These are phyloP conservation scores for Accipiter virgatus DNA, from an alignment of 2,113 vertebrate species.

Conservation along the genomic window DNA sequence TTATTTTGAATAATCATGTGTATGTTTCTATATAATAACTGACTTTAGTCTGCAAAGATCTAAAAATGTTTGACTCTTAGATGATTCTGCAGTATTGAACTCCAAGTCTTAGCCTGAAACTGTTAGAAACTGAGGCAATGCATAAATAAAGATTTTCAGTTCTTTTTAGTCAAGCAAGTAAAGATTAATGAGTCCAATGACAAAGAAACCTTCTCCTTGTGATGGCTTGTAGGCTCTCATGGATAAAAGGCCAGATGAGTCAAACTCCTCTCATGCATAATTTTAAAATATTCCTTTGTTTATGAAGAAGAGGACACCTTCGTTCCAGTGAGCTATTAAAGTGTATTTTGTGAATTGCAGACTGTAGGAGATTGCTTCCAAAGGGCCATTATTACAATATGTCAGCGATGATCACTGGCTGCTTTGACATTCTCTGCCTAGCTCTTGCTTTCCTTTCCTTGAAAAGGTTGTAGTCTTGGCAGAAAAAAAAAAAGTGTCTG, in stretches of 20 bases:
- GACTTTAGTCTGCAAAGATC: not conserved
- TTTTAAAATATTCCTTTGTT: not conserved
- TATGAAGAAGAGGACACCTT: not conserved
- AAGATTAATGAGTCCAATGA: not conserved
- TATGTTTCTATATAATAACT: not conserved
- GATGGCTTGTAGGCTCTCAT: not conserved
- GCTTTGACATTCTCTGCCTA: not conserved
- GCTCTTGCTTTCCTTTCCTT: not conserved
- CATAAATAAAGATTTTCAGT: fast-evolving
- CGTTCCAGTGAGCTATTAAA: not conserved
- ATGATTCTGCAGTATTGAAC: not conserved
- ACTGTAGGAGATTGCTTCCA: not conserved
- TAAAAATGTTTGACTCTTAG: not conserved
- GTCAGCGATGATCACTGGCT: not conserved
- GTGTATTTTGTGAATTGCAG: not conserved
- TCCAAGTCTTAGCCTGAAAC: not conserved
- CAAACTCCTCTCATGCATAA: not conserved
- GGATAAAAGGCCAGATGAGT: not conserved
- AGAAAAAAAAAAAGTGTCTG: not conserved
- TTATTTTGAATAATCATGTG: not conserved
- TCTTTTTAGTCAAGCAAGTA: not conserved
- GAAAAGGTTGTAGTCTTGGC: not conserved
- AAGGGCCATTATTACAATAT: not conserved
- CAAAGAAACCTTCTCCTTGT: not conserved
- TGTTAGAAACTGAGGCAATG: not conserved